Evolutionary conservation across 2,113 vertebrate genomes (phyloP).

Genomic region (Dendrocopos noguchii): DNA sequence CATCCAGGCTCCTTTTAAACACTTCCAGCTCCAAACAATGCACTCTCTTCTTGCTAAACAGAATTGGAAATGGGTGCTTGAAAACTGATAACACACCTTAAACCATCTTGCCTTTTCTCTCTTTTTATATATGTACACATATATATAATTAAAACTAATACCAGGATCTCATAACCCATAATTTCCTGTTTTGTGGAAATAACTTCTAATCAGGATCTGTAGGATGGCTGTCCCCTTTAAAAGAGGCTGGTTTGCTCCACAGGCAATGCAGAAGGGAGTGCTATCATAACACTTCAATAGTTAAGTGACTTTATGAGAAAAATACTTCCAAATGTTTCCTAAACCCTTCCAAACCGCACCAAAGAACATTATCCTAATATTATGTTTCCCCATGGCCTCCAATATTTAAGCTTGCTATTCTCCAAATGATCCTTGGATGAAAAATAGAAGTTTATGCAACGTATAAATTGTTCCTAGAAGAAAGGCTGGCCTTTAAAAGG

Average conservation of each 20-base stretch:
- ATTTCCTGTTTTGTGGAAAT: slow-evolving; percentile 71
- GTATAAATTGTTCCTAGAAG: slow-evolving; percentile 73
- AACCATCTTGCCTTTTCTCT: slow-evolving; percentile 17
- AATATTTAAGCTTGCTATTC: slow-evolving; percentile 87
- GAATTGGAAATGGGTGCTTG: slow-evolving; percentile 31
- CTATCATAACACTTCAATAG: slow-evolving; percentile 93
- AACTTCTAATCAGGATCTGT: slow-evolving; percentile 70
- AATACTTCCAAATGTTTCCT: slow-evolving; percentile 97
- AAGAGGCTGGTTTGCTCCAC: slow-evolving; percentile 58
- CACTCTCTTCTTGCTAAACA: background rate
- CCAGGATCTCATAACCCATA: slow-evolving; percentile 59
- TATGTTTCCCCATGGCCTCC: slow-evolving; percentile 90
- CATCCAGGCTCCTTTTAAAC: too few relatives aligned
- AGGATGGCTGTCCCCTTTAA: slow-evolving; percentile 72
- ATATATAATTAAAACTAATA: slow-evolving; percentile 64
- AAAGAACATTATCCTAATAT: slow-evolving; percentile 95
- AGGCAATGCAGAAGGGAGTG: slow-evolving; percentile 81
- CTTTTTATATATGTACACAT: background rate
- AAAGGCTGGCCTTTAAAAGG: slow-evolving; percentile 69
- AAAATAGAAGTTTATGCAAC: slow-evolving; percentile 78
- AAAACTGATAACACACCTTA: slow-evolving; percentile 50
- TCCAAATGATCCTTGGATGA: slow-evolving; percentile 89
- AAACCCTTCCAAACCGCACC: slow-evolving; percentile 93
- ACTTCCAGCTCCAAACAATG: background rate
- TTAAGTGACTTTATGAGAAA: slow-evolving; percentile 96